These are phyloP conservation scores for Drosophila subquinaria DNA, from an alignment of 2,888 invertebrate genomes.

Conservation along the genomic window DNA sequence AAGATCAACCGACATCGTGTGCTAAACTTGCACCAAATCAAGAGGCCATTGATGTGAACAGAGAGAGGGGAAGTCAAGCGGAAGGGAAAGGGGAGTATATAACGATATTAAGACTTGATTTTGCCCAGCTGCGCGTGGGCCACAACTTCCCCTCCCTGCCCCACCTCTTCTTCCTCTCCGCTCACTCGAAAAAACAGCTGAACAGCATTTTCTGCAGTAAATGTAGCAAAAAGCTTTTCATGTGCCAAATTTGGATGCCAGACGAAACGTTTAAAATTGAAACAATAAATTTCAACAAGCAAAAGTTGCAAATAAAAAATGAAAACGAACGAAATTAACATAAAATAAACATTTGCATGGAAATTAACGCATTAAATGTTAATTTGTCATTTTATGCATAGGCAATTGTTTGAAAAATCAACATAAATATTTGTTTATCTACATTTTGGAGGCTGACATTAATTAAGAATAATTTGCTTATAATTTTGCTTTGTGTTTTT, in stretches of 20 bases:
- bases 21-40: slow-evolving; percentile 57
- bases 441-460: slow-evolving; percentile 26
- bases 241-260: slow-evolving; percentile 43
- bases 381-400: slow-evolving; percentile 51
- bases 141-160: slow-evolving; percentile 22
- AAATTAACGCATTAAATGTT: slow-evolving; percentile 54
- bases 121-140: slow-evolving; percentile 61
- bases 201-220: slow-evolving; percentile 30
- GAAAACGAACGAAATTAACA: slow-evolving; percentile 41
- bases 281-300: slow-evolving; percentile 42
- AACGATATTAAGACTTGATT: slow-evolving; percentile 53
- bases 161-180: not conserved
- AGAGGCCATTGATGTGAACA: slow-evolving; percentile 30
- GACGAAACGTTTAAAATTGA: slow-evolving; percentile 37
- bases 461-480: slow-evolving; percentile 55
- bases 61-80: not conserved
- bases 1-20: slow-evolving; percentile 44
- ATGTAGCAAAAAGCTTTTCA: slow-evolving; percentile 37
- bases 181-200: slow-evolving; percentile 10
- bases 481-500: slow-evolving; percentile 20
- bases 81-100: not conserved
- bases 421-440: slow-evolving; percentile 33
- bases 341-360: slow-evolving; percentile 51
- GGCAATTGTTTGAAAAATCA: slow-evolving; percentile 12
- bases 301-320: slow-evolving; percentile 16